Base-by-base conservation (phyloP, 2,888 invertebrate genomes). In the Macroteleia sp. region DNA sequence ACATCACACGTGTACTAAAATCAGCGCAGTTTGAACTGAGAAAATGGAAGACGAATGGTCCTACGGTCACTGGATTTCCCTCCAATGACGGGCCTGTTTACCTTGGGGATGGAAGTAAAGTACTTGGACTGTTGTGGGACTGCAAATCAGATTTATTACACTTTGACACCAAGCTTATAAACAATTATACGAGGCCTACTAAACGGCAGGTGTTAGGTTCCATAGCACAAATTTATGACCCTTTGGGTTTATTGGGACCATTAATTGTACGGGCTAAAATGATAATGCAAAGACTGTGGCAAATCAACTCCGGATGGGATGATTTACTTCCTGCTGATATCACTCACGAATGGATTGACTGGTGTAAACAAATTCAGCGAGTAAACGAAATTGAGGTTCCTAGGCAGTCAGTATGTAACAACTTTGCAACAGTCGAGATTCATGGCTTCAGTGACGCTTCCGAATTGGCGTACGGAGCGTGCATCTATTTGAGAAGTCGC, bases 261-360 rank as follows among this genome's bases (percentile, higher is more conserved):
- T 1, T 56, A n/a, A 28, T 54, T 6, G 36, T 48, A n/a, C 25
- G 22, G 1, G 48, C 30, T 1, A 57, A 57, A 28, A 17, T 57
- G 6, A 57, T 57, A 6, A 42, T 42, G 44, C 57, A 57, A 20
- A 12, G 42, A 32, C n/a, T 57, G 17, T 57, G 57, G 42, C 12
- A 56, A 19, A 10, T 17, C 9, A 28, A 46, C 1, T 20, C 3
- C 1, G 14, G 10, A 4, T 54, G 56, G 56, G 30, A 56, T 25
- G 56, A 56, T 19, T 6, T n/a, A 41, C 20, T 56, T n/a, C 56
- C 56, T n/a, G 6, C 12, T 3, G 17, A 17, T 1, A 28, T 36
- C 22, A 28, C 19, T 8, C 6, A n/a, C n/a, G 5, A 22, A 22
- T 42, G 22, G 20, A 42, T 12, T 10, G 1, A 12, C 0, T 42